Base-by-base conservation (phyloP, 2,113 vertebrate species). In the Myanophis thanlyinensis region DNA sequence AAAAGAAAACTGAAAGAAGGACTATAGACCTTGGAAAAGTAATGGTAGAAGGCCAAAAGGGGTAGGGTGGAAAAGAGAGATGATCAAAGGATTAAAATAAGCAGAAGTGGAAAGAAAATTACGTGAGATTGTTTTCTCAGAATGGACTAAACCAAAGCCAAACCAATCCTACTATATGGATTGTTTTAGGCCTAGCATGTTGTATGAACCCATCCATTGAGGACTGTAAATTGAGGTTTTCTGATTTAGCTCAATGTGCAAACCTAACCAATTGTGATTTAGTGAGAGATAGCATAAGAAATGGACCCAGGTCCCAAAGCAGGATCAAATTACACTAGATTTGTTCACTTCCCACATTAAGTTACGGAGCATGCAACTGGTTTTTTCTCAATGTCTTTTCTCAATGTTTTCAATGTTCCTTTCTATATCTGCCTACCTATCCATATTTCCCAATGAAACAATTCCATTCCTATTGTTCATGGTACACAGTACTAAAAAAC, bases 41-140 rank as follows among this genome's bases (percentile, higher is more conserved):
- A 46, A 18, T 18, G 27, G 9, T 22, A 87, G 47, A 52, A 52
- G 87, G 49, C 62, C 51, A 89, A 47, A 13, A 48, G 30, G 46
- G 25, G 46, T 47, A 30, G 30, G 2, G 44, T 53, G 6, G 13
- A 13, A 62, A 25, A 15, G 3, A 48, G 0, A 1, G 49, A 44
- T 0, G 1, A 5, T 22, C 23, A 48, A 12, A 86, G 12, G 46
- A 13, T 47, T 46, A 30, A 52, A 51, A n/a, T n/a, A 87, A 13
- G 46, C 12, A 46, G 87, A 89, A 85, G 51, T 10, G 48, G 46
- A 49, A 92, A 91, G 85, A 73, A 25, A 49, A n/a, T 49, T n/a
- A 18, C 8, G 15, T 15, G 85, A 94, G 40, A 51, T 90, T 92
- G 56, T 95, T 48, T 5, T 85, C 67, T 93, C 95, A 52, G 22